These are phyloP conservation scores for Saguinus midas DNA, from an alignment of 2,113 vertebrate genomes.

Conservation along the genomic window DNA sequence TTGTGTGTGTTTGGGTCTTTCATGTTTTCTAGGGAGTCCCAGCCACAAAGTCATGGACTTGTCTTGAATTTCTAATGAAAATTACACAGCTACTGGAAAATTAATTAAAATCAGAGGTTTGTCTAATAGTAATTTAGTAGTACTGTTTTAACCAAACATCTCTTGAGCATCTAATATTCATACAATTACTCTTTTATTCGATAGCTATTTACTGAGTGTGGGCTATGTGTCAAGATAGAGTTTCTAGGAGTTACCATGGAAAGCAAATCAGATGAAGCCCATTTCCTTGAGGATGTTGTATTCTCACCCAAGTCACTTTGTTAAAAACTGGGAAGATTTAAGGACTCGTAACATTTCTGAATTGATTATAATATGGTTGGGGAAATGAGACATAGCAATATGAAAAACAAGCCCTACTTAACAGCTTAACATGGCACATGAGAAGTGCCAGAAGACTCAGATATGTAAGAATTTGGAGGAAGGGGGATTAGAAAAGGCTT, in stretches of 20 bases:
- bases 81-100: not conserved
- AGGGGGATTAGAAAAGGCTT: not conserved
- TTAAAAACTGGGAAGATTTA: not conserved
- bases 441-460: not conserved
- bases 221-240: not conserved
- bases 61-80: conserved; percentile 7
- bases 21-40: not conserved
- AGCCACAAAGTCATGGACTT: not conserved
- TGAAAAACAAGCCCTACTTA: not conserved
- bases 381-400: not conserved
- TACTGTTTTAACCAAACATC: not conserved
- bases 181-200: not conserved
- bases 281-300: not conserved
- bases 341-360: not conserved
- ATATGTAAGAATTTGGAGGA: not conserved
- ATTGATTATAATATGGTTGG: not conserved
- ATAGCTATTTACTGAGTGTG: not conserved
- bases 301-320: not conserved
- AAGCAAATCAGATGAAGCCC: not conserved
- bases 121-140: not conserved
- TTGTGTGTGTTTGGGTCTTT: not conserved
- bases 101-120: not conserved
- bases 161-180: not conserved
- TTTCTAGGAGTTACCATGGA: not conserved
- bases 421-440: not conserved